Conservation (phyloP, 2,888 invertebrate species). For the Rhagonycha lutea region DNA sequence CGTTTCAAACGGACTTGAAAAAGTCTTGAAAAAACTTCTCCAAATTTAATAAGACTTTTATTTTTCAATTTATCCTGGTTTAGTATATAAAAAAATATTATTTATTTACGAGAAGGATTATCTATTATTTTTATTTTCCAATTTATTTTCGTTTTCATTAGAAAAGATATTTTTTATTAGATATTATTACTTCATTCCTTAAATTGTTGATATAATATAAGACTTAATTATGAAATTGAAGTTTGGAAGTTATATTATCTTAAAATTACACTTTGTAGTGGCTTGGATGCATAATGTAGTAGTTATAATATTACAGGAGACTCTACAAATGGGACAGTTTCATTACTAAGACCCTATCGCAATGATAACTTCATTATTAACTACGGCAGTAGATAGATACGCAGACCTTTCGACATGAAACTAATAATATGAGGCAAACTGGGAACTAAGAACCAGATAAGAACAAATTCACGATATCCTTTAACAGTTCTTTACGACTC, state of each 20-base stretch:
- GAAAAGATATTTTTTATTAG: not conserved
- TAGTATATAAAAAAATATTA: too few relatives aligned
- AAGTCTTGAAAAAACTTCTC: too few relatives aligned
- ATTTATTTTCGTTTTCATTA: not conserved
- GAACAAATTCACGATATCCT: slow-evolving; percentile 6
- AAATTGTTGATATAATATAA: not conserved
- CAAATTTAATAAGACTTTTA: too few relatives aligned
- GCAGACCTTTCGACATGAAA: slow-evolving; percentile 46
- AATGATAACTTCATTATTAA: slow-evolving; percentile 50
- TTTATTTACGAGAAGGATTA: not conserved
- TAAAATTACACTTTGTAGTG: slow-evolving; percentile 1
- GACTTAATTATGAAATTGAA: not conserved
- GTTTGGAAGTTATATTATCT: not conserved
- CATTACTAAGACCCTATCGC: slow-evolving; percentile 47
- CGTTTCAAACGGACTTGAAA: too few relatives aligned
- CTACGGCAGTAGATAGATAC: slow-evolving; percentile 46
- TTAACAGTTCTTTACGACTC: not conserved
- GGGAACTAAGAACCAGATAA: slow-evolving; percentile 18
- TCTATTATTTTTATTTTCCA: not conserved
- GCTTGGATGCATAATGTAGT: slow-evolving; percentile 45
- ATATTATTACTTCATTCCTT: not conserved
- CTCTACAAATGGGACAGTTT: slow-evolving; percentile 49
- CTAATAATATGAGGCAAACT: slow-evolving; percentile 35
- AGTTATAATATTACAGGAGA: slow-evolving; percentile 48
- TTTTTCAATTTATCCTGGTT: too few relatives aligned